Evolutionary conservation across 2,113 vertebrate genomes (phyloP).

Genomic region (Halcyon malimbica): DNA sequence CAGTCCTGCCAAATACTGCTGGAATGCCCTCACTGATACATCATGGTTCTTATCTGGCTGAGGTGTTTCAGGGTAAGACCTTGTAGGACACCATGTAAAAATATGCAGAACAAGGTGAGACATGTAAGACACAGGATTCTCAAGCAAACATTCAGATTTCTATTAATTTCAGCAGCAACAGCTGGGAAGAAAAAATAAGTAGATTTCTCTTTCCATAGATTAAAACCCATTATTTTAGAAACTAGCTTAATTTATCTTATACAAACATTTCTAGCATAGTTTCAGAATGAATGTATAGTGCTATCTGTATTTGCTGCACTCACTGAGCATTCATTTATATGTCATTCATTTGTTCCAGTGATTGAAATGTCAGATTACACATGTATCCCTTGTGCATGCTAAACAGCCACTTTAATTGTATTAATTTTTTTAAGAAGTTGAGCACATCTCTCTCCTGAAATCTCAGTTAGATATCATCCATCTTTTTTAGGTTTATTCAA

Average conservation of each 20-base stretch:
- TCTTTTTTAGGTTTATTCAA: background rate
- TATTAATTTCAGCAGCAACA: background rate
- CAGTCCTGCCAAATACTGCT: background rate
- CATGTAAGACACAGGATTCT: background rate
- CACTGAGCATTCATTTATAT: constrained; percentile 18
- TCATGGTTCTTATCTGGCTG: background rate
- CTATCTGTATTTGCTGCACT: background rate
- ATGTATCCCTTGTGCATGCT: background rate
- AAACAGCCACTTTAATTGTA: background rate
- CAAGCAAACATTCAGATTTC: background rate
- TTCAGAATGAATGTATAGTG: background rate
- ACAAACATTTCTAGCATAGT: background rate
- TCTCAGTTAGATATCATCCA: background rate
- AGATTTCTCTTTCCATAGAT: background rate
- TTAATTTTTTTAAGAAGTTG: background rate
- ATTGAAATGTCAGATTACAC: background rate
- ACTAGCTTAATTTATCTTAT: background rate
- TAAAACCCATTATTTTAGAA: rapidly evolving
- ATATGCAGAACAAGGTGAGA: background rate
- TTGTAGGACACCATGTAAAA: background rate
- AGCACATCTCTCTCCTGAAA: background rate
- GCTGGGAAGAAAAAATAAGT: background rate
- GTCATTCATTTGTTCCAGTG: background rate
- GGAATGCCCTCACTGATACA: background rate
- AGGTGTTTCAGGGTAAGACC: background rate